Conservation (phyloP, 2,113 vertebrate genomes). For the Hemicordylus capensis region DNA sequence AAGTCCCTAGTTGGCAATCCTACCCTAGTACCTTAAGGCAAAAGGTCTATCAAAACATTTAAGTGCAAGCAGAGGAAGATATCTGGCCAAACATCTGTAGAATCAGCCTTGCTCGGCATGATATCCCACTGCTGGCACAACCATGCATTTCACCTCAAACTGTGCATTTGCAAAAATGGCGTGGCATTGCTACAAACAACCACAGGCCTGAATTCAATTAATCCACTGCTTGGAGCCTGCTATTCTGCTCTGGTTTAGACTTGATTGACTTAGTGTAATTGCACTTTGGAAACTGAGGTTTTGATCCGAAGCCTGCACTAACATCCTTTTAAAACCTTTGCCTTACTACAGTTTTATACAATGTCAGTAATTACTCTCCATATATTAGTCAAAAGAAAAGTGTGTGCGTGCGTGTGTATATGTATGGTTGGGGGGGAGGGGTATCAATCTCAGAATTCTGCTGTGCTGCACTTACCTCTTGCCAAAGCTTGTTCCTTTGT, state of each 20-base stretch:
- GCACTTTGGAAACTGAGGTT: background rate
- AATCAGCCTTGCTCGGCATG: background rate
- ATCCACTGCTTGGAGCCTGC: background rate
- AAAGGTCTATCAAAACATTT: background rate
- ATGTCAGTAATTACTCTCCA: background rate
- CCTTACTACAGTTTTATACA: background rate
- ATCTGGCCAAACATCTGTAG: background rate
- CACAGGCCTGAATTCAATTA: background rate
- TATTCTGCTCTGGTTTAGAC: background rate
- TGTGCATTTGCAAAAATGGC: background rate
- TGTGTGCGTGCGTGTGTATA: background rate
- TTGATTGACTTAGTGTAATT: background rate
- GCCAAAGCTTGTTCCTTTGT: constrained; percentile 34
- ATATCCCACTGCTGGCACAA: background rate
- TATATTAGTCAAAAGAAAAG: too few species aligned
- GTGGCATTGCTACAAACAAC: background rate
- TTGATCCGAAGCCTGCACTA: background rate
- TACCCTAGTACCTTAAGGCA: background rate
- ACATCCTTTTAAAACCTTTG: background rate
- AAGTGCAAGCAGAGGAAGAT: background rate
- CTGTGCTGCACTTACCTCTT: background rate
- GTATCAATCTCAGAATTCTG: background rate
- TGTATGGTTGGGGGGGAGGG: too few species aligned
- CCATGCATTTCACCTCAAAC: background rate
- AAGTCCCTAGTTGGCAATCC: too few species aligned